Evolutionary conservation across 2,113 vertebrate genomes (phyloP).

Genomic region (Oostethus manadensis): DNA sequence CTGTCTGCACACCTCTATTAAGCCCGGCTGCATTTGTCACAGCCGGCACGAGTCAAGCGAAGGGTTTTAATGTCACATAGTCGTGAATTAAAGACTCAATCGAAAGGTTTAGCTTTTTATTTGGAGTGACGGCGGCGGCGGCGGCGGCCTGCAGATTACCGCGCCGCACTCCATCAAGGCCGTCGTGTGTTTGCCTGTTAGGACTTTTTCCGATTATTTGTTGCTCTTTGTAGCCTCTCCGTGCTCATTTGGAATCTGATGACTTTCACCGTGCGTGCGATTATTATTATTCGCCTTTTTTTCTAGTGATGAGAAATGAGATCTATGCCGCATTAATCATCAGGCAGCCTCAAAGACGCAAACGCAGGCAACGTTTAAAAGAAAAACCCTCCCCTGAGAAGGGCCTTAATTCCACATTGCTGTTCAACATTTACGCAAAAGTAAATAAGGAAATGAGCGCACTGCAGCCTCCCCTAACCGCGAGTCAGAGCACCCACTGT

Average conservation of each 20-base stretch:
- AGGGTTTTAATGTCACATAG: conserved; percentile 70
- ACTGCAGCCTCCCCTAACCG: conserved; percentile 68
- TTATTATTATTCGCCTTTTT: conserved; percentile 48
- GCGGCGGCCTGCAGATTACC: conserved; percentile 45
- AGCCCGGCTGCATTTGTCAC: conserved; percentile 63
- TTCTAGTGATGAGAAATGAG: conserved; percentile 63
- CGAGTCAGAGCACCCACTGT: conserved; percentile 21
- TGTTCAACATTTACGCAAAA: conserved; percentile 71
- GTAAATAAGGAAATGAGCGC: conserved; percentile 74
- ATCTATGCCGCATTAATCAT: conserved; percentile 63
- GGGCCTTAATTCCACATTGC: conserved; percentile 66
- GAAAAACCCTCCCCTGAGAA: conserved; percentile 54
- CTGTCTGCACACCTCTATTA: conserved; percentile 74
- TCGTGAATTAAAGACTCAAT: conserved; percentile 66
- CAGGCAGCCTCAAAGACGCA: conserved; percentile 51
- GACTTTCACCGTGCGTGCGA: conserved; percentile 35
- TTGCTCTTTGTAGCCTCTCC: conserved; percentile 45
- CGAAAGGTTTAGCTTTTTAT: conserved; percentile 60
- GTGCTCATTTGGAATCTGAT: conserved; percentile 60
- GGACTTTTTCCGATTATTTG: conserved; percentile 54
- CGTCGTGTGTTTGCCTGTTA: conserved; percentile 48
- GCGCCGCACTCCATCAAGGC: conserved; percentile 42
- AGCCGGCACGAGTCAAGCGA: conserved; percentile 65
- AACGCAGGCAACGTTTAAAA: conserved; percentile 54
- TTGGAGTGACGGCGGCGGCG: conserved; percentile 51